Conservation (phyloP, 2,113 vertebrate species). For the Dolichotis patagonum region DNA sequence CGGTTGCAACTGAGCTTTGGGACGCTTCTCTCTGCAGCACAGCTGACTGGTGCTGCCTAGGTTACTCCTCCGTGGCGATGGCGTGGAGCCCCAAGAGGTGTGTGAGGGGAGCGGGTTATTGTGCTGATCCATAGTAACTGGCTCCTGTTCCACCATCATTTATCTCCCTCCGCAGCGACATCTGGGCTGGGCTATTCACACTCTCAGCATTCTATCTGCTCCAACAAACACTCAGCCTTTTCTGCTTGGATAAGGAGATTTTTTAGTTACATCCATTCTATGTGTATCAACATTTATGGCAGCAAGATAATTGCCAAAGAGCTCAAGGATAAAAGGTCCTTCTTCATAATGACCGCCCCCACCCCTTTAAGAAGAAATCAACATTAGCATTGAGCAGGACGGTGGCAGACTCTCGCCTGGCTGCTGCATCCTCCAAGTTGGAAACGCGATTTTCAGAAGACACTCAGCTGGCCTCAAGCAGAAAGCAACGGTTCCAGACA, state of each 20-base stretch:
- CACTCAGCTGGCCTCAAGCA: not conserved
- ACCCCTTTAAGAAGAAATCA: slow-evolving; percentile 82
- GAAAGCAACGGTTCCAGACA: not conserved
- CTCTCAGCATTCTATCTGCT: slow-evolving; percentile 90
- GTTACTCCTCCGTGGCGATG: slow-evolving; percentile 86
- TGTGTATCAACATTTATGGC: slow-evolving; percentile 91
- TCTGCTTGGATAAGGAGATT: slow-evolving; percentile 90
- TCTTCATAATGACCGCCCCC: slow-evolving; percentile 84
- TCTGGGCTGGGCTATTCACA: slow-evolving; percentile 90
- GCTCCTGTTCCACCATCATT: slow-evolving; percentile 89
- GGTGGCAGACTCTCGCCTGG: slow-evolving; percentile 73
- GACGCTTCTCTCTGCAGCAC: slow-evolving; percentile 84
- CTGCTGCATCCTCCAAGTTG: slow-evolving; percentile 73
- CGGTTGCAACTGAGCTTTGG: slow-evolving; percentile 75
- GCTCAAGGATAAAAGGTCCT: slow-evolving; percentile 88
- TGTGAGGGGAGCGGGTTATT: slow-evolving; percentile 91
- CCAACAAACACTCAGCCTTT: slow-evolving; percentile 89
- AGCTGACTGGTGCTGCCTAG: slow-evolving; percentile 91
- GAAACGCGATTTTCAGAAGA: slow-evolving; percentile 64
- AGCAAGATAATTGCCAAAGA: slow-evolving; percentile 90
- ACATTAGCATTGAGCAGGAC: slow-evolving; percentile 87
- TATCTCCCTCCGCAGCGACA: slow-evolving; percentile 88
- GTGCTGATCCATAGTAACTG: slow-evolving; percentile 90
- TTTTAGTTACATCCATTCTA: slow-evolving; percentile 91
- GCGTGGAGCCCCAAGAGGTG: slow-evolving; percentile 86